Evolutionary conservation across 2,888 invertebrate species (phyloP), one percentile per base, ranked within the genome.

Genomic region (Drosophila ezoana): DNA sequence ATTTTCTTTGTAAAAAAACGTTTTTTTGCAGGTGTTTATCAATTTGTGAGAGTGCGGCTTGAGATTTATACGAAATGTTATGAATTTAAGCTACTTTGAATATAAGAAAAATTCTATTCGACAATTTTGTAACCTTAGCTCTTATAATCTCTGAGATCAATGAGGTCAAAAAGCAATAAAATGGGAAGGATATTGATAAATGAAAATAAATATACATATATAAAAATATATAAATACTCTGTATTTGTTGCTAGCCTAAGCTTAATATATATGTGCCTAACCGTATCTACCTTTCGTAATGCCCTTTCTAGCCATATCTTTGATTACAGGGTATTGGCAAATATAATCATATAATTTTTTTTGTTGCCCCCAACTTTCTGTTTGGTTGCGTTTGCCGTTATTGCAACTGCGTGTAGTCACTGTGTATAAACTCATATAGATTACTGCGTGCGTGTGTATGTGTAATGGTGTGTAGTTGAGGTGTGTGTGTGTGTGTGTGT

Each of bases 341-440:
- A 67, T 61, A 76, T 79, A 78, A 75, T 72, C 80, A 84, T 84
- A 84, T 37, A 41, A 43, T 44, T 48, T 54, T 60, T 56, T 44
- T 32, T 54, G 32, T 76, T 65, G 18, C 65, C 53, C 47, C 37
- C 49, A 49, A 59, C 58, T 62, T 68, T 65, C 40, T n/a, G 49
- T 49, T 45, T 32, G 40, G 28, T 57, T 73, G 52, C 43, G 56
- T 43, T 60, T n/a, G 64, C 62, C 62, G 64, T 60, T 76, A 54
- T 52, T 73, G 64, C 53, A 62, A 54, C 56, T 73, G 73, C 62
- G 67, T 41, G 41, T 13, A 52, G 32, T 32, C 41, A 44, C 53
- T 49, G 28, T 37, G n/a, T 35, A 40, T 32, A 58, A 40, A 41
- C 35, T 51, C 51, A 43, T 45, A 69, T 61, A 65, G 54, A 69